Evolutionary conservation across 2,888 invertebrate species (phyloP), one percentile per base, ranked within the genome.

Genomic region (Leucania comma): DNA sequence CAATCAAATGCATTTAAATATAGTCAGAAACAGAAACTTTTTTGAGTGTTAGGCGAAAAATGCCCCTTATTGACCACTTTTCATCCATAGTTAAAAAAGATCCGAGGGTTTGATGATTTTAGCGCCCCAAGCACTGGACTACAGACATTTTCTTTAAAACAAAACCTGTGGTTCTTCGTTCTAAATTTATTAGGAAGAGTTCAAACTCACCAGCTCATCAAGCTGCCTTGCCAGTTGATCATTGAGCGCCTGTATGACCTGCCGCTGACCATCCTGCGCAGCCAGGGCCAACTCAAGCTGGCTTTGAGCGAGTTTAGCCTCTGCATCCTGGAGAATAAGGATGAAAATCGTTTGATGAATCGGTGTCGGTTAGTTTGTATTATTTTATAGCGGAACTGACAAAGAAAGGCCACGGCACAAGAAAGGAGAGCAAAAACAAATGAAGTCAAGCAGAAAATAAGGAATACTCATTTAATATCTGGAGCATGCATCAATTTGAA

Each of bases 191-290:
- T 3, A 35, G n/a, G n/a, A 48, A 17, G 2, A 26, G 3, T 22
- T 3, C 12, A 0, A 60, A 48, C 91, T 92, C 68, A 96, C 97
- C 93, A 98, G 96, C 91, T 98, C 98, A 88, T 98, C 98, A 75
- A 98, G 97, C 88, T 98, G 97, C 72, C 97, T 95, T 66, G 98
- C 98, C 88, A 98, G 97, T 95, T 98, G 98, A 86, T 98, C 97
- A 93, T 98, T 98, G 84, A 98, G 95, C 50, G 98, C 98, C 87
- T 98, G 97, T 84, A 98, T 96, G 80, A 98, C 97, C 89, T 98
- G 97, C 84, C 97, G 96, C 93, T 98, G 98, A 26, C 98, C 98
- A 91, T 98, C 98, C 89, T 98, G 98, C 38, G 98, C 97, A 76
- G 98, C 97, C 67, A 98, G 93, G 2, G 98, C 97, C 58, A 98